Percentiles rank a stretch among this genome's conserved stretches.
phyloP scores from a whole-genome alignment of 1,140 invertebrate genomes.

The Microvelia longipes region DNA sequence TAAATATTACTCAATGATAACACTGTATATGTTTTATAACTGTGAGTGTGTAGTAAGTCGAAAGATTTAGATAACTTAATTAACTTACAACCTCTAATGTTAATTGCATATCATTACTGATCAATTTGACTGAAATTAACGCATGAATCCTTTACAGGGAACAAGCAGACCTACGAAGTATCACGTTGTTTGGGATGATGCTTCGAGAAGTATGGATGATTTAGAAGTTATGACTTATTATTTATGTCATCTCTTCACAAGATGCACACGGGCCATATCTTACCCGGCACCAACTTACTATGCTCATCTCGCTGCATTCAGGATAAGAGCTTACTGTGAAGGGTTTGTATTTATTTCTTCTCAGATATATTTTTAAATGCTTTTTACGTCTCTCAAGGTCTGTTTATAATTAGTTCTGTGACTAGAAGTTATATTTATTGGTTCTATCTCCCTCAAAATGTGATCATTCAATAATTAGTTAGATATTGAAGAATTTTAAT shows the following conservation, averaged over 20 bases:
- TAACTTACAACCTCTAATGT: too few species aligned
- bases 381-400: slow-evolving; percentile 1
- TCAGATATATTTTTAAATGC: slow-evolving; percentile 1
- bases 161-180: slow-evolving; percentile 80
- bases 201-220: slow-evolving; percentile 50
- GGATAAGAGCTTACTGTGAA: slow-evolving; percentile 46
- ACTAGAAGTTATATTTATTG: background rate
- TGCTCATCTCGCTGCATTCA: slow-evolving; percentile 75
- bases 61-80: too few species aligned
- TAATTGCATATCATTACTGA: too few species aligned
- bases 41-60: too few species aligned
- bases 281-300: slow-evolving; percentile 90
- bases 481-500: too few species aligned
- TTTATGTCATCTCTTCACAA: slow-evolving; percentile 74
- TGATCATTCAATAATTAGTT: too few species aligned
- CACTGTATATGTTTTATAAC: too few species aligned
- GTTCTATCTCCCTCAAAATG: background rate
- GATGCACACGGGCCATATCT: slow-evolving; percentile 68
- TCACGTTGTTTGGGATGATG: slow-evolving; percentile 68
- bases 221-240: slow-evolving; percentile 72
- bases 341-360: slow-evolving; percentile 30
- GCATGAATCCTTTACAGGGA: slow-evolving; percentile 53
- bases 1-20: too few species aligned
- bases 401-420: too few species aligned
- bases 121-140: too few species aligned